These are phyloP conservation scores for Clarias platycephalus DNA, from an alignment of 2,797 vertebrate genomes.

Conservation along the genomic window DNA sequence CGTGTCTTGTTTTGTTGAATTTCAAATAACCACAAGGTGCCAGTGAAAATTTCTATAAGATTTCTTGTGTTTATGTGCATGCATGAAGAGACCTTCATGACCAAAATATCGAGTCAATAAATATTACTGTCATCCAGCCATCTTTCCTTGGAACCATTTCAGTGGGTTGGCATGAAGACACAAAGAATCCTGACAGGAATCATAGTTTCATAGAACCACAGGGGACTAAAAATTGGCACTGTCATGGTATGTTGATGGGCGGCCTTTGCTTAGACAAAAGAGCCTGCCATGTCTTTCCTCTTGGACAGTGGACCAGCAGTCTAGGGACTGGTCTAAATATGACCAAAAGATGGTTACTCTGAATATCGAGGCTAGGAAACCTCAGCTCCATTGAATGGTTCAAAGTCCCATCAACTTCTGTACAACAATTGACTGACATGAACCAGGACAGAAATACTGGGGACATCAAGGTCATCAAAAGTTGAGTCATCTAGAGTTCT, in stretches of 20 bases:
- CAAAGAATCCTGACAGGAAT: neutral
- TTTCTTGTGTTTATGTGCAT: neutral
- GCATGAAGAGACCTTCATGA: neutral
- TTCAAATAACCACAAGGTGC: neutral
- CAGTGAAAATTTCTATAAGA: neutral
- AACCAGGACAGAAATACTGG: neutral
- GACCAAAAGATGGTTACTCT: neutral
- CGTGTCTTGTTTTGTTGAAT: neutral
- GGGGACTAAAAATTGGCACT: neutral
- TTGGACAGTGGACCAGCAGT: neutral
- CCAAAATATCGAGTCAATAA: neutral
- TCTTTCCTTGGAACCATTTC: neutral
- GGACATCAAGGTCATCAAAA: neutral
- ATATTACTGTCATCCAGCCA: neutral
- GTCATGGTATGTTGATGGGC: neutral
- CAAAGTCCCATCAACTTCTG: neutral
- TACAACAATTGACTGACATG: neutral
- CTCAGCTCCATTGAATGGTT: neutral
- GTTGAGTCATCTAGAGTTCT: neutral
- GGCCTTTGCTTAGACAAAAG: neutral
- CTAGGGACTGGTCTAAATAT: neutral
- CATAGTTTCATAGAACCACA: neutral
- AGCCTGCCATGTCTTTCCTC: neutral
- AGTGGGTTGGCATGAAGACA: neutral
- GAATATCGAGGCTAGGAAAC: neutral